Base-by-base conservation (phyloP, 2,888 invertebrate genomes). In the Chirona hameri region DNA sequence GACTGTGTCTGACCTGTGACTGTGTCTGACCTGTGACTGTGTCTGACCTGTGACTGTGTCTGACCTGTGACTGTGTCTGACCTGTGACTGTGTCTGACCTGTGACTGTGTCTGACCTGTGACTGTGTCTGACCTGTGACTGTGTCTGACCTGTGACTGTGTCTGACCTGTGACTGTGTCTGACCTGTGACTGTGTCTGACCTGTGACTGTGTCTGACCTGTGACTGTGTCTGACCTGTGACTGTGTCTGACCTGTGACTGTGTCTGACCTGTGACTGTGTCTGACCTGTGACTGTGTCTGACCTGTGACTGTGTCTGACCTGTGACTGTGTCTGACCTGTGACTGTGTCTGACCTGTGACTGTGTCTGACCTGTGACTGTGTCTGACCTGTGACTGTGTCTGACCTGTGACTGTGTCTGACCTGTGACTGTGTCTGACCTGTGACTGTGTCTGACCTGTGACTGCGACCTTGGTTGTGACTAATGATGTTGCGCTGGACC, bases 401-500 rank as follows among this genome's bases (percentile, higher is more conserved):
- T 39, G 46, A 27, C 21, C 80, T n/a, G 46, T 14, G 7, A 39
- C 39, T 9, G 31, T n/a, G 31, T n/a, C 24, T 31, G 15, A 65
- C n/a, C 18, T 39, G 14, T 24, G 81, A 21, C n/a, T 21, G 14
- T 81, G 7, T 39, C 39, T 39, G 48, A 80, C 29, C 80, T 76
- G 83, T n/a, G 46, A 46, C 7, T 15, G n/a, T 7, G 14, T 1
- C 69, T 39, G 24, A 80, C 80, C 60, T 55, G 81, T n/a, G 46
- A 46, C n/a, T 27, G 29, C 81, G 24, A n/a, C 69, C 81, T 14
- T 29, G 48, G 5, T 15, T 60, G 81, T 81, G 81, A 18, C 81
- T 80, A 52, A 15, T 87, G 60, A 91, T 86, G 87, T 93, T 93
- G 18, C 90, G 87, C 83, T 88, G 88, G 0, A 92, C 81, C 31